Conservation (phyloP, 2,113 vertebrate species). For the Rhadina sibilatrix region DNA sequence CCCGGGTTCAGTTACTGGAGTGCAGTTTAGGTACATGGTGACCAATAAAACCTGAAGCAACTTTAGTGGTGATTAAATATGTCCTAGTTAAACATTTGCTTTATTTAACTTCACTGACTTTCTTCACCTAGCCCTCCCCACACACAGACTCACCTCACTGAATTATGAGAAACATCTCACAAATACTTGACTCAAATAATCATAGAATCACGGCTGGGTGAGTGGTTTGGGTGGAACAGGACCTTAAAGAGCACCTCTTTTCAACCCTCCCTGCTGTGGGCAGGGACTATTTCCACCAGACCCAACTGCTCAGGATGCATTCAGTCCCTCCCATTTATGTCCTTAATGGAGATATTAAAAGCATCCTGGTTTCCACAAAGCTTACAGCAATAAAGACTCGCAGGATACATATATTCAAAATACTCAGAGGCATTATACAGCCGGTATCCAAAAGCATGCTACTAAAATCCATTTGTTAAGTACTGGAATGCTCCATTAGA, state of each 20-base stretch:
- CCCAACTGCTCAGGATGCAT: not conserved
- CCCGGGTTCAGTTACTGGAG: not conserved
- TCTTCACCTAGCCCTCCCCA: not conserved
- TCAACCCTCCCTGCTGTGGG: not conserved
- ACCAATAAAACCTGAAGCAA: slow-evolving; percentile 1
- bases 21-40: not conserved
- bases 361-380: not conserved
- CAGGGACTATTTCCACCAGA: not conserved
- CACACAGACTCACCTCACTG: not conserved
- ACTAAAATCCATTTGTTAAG: not conserved
- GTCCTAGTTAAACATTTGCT: not conserved
- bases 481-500: not conserved
- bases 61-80: not conserved
- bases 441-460: not conserved
- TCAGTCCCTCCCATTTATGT: not conserved
- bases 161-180: not conserved
- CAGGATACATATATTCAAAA: not conserved
- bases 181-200: not conserved
- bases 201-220: not conserved
- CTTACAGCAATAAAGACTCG: not conserved
- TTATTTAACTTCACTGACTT: not conserved
- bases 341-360: not conserved
- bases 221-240: not conserved
- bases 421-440: not conserved
- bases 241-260: not conserved